Conservation (phyloP, 2,888 invertebrate species). For the Zelleria hepariella region DNA sequence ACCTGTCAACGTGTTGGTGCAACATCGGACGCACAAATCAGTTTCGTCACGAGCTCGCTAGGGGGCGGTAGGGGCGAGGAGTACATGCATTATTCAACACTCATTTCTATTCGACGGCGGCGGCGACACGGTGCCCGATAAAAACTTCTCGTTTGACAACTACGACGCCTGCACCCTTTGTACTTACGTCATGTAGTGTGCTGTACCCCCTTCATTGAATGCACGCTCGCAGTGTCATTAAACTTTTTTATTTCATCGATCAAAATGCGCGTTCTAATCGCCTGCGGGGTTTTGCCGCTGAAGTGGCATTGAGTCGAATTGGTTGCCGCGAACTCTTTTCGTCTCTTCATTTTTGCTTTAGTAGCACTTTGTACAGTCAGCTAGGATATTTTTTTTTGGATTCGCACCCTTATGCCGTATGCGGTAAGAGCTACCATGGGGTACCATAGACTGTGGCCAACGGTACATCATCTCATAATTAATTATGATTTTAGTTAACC, state of each 20-base stretch:
- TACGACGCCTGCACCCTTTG: slow-evolving; percentile 68
- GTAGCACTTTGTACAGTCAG: no score
- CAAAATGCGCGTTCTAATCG: no score
- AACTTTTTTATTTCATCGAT: background rate
- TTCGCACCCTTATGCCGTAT: no score
- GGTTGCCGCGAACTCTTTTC: background rate
- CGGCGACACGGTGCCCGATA: slow-evolving; percentile 64
- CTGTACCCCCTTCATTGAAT: background rate
- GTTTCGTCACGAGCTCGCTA: slow-evolving; percentile 28
- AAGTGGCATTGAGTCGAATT: background rate
- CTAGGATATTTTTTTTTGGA: no score
- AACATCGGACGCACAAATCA: slow-evolving; percentile 42
- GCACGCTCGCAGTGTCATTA: background rate
- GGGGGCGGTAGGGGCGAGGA: slow-evolving; percentile 31
- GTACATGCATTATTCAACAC: slow-evolving; percentile 66
- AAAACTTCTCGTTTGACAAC: slow-evolving; percentile 71
- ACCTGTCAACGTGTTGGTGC: slow-evolving; percentile 15
- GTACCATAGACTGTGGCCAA: no score
- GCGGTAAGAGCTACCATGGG: no score
- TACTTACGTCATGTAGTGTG: slow-evolving; percentile 48
- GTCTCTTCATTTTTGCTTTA: no score
- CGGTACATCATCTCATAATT: no score
- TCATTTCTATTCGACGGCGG: slow-evolving; percentile 68
- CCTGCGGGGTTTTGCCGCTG: background rate
- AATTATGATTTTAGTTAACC: no score